These are phyloP conservation scores for Pterois miles DNA, from an alignment of 2,797 vertebrate genomes.

Conservation along the genomic window DNA sequence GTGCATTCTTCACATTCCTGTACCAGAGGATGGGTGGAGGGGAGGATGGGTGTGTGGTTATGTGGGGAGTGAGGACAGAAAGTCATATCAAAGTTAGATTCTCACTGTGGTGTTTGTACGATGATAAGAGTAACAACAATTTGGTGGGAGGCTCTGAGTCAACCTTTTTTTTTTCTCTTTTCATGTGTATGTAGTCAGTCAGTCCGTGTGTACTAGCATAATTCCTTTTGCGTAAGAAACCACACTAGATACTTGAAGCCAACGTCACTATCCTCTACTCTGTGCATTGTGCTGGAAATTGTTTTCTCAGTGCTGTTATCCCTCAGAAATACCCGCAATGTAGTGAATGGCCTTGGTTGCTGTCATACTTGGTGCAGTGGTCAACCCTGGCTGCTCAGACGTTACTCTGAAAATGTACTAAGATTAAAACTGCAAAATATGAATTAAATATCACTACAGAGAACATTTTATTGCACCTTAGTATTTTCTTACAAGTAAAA, in stretches of 20 bases:
- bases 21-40: conserved; percentile 55
- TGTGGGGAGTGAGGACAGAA: conserved; percentile 10
- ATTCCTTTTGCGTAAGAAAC: conserved; percentile 6
- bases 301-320: not conserved
- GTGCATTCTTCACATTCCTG: conserved; percentile 74
- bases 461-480: too few species aligned
- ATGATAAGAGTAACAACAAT: conserved; percentile 25
- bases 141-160: not conserved
- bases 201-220: not conserved
- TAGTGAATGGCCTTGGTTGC: not conserved
- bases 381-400: not conserved
- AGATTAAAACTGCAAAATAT: too few species aligned
- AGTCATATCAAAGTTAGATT: conserved; percentile 28
- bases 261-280: conserved; percentile 17
- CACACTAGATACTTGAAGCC: not conserved
- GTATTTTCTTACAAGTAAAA: too few species aligned
- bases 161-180: not conserved
- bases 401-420: not conserved
- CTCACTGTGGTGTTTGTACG: conserved; percentile 24
- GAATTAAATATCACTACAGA: too few species aligned
- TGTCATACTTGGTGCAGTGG: not conserved
- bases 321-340: not conserved
- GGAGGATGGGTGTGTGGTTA: conserved; percentile 48
- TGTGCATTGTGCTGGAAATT: conserved; percentile 17
- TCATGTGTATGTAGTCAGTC: not conserved